Conservation (phyloP, 2,113 vertebrate genomes). For the Callospermophilus lateralis region DNA sequence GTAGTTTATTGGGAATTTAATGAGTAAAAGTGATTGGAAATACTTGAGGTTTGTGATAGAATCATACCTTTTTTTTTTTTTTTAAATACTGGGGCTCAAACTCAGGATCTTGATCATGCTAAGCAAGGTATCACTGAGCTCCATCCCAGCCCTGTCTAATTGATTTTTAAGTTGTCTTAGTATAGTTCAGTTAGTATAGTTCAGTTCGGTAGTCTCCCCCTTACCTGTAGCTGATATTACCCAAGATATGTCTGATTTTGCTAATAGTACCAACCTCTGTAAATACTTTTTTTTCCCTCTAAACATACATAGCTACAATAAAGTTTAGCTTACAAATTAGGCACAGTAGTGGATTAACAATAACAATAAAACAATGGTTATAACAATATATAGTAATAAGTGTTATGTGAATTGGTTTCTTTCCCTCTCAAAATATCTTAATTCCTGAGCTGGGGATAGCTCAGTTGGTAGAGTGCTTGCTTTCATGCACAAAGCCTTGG, state of each 20-base stretch:
- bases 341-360: background rate
- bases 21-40: constrained; percentile 40
- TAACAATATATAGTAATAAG: background rate
- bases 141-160: background rate
- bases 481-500: too few relatives aligned
- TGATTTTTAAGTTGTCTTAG: background rate
- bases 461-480: too few relatives aligned
- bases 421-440: too few relatives aligned
- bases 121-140: too few relatives aligned
- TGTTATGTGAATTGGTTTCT: background rate
- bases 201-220: background rate
- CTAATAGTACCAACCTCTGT: background rate
- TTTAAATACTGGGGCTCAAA: background rate
- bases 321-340: background rate
- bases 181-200: background rate
- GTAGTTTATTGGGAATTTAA: background rate
- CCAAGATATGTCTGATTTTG: background rate
- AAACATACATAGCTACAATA: background rate
- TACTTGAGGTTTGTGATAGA: background rate
- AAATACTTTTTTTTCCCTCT: background rate
- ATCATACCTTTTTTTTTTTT: background rate
- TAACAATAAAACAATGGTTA: background rate
- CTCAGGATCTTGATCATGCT: background rate
- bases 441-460: too few relatives aligned
- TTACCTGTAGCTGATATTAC: background rate